Evolutionary conservation across 2,113 vertebrate species (phyloP).

Genomic region (Otolemur garnettii): DNA sequence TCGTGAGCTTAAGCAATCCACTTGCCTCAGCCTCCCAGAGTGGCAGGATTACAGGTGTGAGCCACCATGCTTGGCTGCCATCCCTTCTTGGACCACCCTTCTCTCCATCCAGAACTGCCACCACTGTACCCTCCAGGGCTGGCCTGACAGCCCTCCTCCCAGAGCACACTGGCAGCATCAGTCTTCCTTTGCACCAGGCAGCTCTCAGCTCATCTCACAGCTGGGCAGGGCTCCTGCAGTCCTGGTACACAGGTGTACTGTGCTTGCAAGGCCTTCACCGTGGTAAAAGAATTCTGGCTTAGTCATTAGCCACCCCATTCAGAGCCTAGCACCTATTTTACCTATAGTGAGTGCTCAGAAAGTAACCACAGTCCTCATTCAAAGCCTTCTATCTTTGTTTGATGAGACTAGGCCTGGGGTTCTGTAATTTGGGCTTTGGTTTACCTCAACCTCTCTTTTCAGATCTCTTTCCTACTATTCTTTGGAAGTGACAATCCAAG

Average conservation of each 20-base stretch:
- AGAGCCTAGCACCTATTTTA: neutral
- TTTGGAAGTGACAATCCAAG: neutral
- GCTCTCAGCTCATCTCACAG: neutral
- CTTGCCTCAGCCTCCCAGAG: too few relatives aligned
- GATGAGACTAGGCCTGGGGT: neutral
- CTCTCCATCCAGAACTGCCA: neutral
- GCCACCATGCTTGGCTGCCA: too few relatives aligned
- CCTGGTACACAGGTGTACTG: too few relatives aligned
- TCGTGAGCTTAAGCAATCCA: too few relatives aligned
- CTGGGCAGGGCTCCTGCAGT: accelerated
- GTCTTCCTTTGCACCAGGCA: neutral
- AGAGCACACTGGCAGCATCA: neutral
- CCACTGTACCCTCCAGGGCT: neutral
- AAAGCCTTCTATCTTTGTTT: neutral
- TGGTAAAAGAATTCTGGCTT: neutral
- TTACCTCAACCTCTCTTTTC: neutral
- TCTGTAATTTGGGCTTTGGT: neutral
- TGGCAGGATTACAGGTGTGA: too few relatives aligned
- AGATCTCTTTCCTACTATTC: neutral
- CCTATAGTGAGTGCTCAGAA: neutral
- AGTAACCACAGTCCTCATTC: too few relatives aligned
- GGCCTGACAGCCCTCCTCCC: neutral
- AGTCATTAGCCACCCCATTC: neutral
- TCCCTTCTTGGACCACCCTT: neutral
- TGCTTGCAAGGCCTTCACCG: neutral